Conservation (phyloP, 2,113 vertebrate species). For the Pseudorectes ferrugineus region DNA sequence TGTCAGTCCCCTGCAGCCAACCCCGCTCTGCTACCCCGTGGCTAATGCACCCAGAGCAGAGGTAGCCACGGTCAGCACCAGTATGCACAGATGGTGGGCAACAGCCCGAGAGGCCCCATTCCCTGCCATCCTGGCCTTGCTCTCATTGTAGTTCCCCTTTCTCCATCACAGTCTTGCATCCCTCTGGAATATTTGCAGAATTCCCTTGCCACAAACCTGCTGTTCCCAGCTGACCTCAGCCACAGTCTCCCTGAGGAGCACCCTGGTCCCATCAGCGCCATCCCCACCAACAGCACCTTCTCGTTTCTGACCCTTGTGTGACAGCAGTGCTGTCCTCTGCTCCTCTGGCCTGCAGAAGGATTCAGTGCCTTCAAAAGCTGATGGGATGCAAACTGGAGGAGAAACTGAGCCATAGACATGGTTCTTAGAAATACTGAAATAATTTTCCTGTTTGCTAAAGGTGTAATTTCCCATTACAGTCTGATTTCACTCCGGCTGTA, state of each 20-base stretch:
- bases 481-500: neutral
- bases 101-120: neutral
- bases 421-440: neutral
- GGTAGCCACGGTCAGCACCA: neutral
- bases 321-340: neutral
- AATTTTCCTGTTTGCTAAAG: neutral
- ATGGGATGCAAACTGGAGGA: neutral
- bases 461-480: neutral
- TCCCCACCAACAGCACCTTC: neutral
- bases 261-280: neutral
- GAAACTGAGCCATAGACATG: neutral
- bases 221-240: neutral
- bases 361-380: neutral
- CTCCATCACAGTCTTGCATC: neutral
- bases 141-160: neutral
- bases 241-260: neutral
- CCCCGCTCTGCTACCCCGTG: neutral
- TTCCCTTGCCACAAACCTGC: neutral
- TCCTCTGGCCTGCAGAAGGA: neutral
- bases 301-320: neutral
- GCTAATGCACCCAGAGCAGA: neutral
- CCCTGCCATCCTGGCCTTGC: neutral
- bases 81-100: neutral
- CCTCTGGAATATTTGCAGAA: neutral
- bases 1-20: neutral